Evolutionary conservation across 2,888 invertebrate genomes (phyloP).

Genomic region (Pseudococcus longispinus): DNA sequence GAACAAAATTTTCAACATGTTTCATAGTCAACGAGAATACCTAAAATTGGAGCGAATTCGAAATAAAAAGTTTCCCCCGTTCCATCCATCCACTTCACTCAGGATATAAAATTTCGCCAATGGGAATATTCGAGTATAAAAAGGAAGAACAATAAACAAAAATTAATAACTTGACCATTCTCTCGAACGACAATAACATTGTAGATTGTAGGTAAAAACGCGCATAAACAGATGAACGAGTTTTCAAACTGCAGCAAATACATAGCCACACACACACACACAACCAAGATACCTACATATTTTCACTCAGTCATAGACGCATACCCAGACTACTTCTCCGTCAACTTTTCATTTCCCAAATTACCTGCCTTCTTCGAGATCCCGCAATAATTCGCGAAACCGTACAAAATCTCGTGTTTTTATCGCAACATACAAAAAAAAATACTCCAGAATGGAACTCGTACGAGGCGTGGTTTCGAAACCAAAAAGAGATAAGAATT

Average conservation of each 20-base stretch:
- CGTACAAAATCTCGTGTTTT: neutral
- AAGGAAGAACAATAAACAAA: neutral
- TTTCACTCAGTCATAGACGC: neutral
- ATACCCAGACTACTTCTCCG: neutral
- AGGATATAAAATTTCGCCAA: neutral
- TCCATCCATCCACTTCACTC: neutral
- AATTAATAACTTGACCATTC: slow-evolving; percentile 29
- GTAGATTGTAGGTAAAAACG: neutral
- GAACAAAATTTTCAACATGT: neutral
- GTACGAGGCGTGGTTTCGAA: neutral
- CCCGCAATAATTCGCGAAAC: neutral
- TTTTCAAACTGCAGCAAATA: slow-evolving; percentile 8
- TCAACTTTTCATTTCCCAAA: neutral
- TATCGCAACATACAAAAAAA: neutral
- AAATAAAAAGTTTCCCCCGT: neutral
- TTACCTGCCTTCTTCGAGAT: neutral
- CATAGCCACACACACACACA: neutral
- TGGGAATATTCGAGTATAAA: slow-evolving; percentile 1
- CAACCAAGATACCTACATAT: neutral
- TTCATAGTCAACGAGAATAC: neutral
- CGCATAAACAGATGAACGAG: slow-evolving; percentile 37
- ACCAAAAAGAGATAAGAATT: neutral
- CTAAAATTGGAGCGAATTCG: neutral
- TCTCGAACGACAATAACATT: slow-evolving; percentile 37
- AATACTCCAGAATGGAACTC: neutral